Evolutionary conservation across 2,113 vertebrate genomes (phyloP).

Genomic region (Cichladusa arquata): DNA sequence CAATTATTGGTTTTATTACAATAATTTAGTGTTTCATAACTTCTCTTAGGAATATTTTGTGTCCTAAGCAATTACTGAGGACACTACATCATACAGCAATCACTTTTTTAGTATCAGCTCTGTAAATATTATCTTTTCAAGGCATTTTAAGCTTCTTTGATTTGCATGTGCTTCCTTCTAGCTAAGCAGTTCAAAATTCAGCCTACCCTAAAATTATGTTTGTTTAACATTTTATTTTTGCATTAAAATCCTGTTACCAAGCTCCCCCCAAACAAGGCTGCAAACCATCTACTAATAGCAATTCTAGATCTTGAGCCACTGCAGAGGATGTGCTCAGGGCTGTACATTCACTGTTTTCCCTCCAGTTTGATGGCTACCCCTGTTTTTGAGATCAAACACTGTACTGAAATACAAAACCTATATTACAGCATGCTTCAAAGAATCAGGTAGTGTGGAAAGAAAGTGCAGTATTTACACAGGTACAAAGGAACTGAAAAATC

Average conservation of each 20-base stretch:
- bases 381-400: constrained; percentile 28
- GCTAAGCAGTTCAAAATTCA: constrained; percentile 5
- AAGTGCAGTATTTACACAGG: not conserved
- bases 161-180: not conserved
- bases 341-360: not conserved
- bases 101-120: not conserved
- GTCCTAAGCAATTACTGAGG: constrained; percentile 26
- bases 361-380: not conserved
- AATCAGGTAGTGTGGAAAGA: not conserved
- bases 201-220: not conserved
- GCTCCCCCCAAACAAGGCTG: not conserved
- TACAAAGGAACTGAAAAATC: constrained; percentile 17
- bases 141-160: not conserved
- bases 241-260: not conserved
- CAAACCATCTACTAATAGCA: not conserved
- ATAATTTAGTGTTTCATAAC: not conserved
- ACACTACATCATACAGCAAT: not conserved
- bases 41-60: constrained; percentile 10
- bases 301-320: not conserved
- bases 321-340: not conserved
- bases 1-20: constrained; percentile 25
- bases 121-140: constrained; percentile 8
- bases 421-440: constrained; percentile 22
- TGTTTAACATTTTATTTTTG: constrained; percentile 17
- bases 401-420: not conserved